phyloP scores from a whole-genome alignment of 2,797 vertebrate species.

The Vespertilio murinus region DNA sequence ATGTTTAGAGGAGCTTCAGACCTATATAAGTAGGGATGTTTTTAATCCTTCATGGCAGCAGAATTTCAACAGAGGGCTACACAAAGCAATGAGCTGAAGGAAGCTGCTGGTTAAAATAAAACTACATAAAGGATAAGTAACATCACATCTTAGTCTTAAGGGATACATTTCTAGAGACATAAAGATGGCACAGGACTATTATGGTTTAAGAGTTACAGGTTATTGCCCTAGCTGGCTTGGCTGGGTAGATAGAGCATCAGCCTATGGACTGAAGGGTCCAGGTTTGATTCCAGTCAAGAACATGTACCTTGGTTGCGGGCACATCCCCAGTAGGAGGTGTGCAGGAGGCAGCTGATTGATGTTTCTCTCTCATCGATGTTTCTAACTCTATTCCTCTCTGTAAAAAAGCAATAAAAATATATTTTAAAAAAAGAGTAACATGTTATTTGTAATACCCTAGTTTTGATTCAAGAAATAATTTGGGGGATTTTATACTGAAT shows the following conservation, averaged over 20 bases:
- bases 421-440: neutral
- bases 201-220: neutral
- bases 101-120: neutral
- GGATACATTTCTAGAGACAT: neutral
- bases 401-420: no score
- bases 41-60: neutral
- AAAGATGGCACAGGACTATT: neutral
- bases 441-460: neutral
- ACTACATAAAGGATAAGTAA: neutral
- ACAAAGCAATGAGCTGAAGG: neutral
- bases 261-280: no score
- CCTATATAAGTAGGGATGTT: neutral
- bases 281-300: no score
- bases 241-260: no score
- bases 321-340: no score
- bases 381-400: no score
- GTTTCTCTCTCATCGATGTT: no score
- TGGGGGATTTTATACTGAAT: slow-evolving; percentile 7
- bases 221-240: neutral
- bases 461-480: slow-evolving; percentile 28
- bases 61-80: neutral
- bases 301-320: no score
- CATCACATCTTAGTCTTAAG: neutral
- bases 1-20: neutral
- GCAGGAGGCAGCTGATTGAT: no score